phyloP scores from a whole-genome alignment of 2,113 vertebrate species.

The Orycteropus afer region DNA sequence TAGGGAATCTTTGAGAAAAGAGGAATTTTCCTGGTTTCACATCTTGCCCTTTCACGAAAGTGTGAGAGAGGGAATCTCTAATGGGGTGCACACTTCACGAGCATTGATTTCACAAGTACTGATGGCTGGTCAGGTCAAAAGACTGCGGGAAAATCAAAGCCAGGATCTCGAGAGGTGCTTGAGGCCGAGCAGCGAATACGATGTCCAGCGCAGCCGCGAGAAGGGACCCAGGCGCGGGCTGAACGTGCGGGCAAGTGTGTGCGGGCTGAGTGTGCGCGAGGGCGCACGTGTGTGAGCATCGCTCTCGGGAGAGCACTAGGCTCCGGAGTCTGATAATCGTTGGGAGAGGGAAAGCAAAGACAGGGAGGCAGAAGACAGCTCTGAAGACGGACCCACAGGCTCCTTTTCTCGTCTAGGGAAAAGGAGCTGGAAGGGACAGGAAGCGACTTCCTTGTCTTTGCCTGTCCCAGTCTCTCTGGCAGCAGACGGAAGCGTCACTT shows the following conservation, averaged over 20 bases:
- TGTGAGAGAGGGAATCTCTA: background rate
- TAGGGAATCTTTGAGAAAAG: background rate
- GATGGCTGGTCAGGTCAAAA: background rate
- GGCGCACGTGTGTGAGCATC: background rate
- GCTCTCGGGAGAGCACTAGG: background rate
- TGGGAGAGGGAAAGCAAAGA: background rate
- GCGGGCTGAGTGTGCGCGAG: fast-evolving
- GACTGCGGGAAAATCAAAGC: background rate
- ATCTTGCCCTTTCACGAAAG: background rate
- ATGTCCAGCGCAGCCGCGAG: background rate
- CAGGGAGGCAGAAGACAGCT: background rate
- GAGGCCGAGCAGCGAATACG: background rate
- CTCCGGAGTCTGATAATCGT: too few species aligned
- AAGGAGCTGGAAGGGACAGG: background rate
- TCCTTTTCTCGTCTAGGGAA: fast-evolving
- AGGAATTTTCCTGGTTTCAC: background rate
- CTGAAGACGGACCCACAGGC: background rate
- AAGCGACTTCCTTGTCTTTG: background rate
- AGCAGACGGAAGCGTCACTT: background rate
- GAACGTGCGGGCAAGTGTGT: background rate
- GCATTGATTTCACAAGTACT: background rate
- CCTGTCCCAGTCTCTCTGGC: background rate
- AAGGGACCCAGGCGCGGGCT: too few species aligned
- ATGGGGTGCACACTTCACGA: background rate
- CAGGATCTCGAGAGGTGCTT: background rate